Base-by-base conservation (phyloP, 2,888 invertebrate genomes). In the Subacronicta megacephala region DNA sequence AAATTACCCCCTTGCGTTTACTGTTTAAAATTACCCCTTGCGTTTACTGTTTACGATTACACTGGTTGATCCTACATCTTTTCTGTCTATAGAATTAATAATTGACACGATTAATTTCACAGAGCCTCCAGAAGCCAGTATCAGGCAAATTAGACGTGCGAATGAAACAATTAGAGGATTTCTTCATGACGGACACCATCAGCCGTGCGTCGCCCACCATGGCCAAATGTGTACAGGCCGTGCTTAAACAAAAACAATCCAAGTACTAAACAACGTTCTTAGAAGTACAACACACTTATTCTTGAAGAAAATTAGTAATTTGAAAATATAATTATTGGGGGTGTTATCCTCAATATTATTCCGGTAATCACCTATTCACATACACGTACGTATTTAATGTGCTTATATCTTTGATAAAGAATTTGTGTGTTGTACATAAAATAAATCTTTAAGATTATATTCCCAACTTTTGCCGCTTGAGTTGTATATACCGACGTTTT, bases 161-260 rank as follows among this genome's bases (percentile, higher is more conserved):
- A 76, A 95, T 97, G 78, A 97, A 96, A 85, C 95, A 95, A 56
- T 94, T 99, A 60, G 97, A 97, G 89, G 97, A 98, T 83, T 98
- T 96, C 90, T 98, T 96, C 87, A 99, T 99, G 99, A 99, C 99
- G 10, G 99, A 99, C 92, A 95, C 97, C 6, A 98, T 99, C 82
- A 98, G 98, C 70, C 96, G 99, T 84, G 98, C 99, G 26, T 99
- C 99, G 4, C 97, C 98, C 64, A 99, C 99, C 45, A 99, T 99
- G 99, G 99, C 99, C 45, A 99, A 99, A 91, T 99, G 99, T 91
- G 97, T 99, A 70, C 97, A 98, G 81, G 99, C 99, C 12, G 98
- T 97, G 2, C 94, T 96, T 73, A 98, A 98, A 87, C 97, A 97
- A 79, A 95, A 94, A 69, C 84, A 92, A 42, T 90, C 92, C 26